Conservation (phyloP, 2,888 invertebrate genomes). For the Drosophila incognita region DNA sequence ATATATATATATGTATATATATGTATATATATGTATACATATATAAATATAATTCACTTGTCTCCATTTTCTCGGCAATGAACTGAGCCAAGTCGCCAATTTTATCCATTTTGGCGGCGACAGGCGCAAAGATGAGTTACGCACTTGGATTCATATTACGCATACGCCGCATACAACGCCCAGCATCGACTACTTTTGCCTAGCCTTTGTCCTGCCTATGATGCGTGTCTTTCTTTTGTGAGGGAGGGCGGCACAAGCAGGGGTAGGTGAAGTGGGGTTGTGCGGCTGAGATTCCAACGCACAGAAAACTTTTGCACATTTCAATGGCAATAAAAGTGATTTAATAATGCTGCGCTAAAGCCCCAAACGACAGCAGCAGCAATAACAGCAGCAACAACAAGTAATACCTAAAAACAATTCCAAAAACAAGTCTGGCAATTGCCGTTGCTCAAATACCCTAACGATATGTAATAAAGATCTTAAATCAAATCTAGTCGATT, state of each 20-base stretch:
- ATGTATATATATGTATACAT: too few species aligned
- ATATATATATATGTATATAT: too few species aligned
- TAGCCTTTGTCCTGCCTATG: constrained; percentile 14
- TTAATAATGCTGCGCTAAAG: constrained; percentile 68
- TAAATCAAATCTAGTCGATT: background rate
- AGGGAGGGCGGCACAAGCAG: background rate
- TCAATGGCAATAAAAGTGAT: constrained; percentile 80
- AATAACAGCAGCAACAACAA: constrained; percentile 28
- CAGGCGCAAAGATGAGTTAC: constrained; percentile 60
- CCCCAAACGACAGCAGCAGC: constrained; percentile 52
- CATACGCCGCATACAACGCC: constrained; percentile 49
- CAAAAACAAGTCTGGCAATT: background rate
- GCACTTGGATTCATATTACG: constrained; percentile 63
- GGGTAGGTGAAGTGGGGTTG: background rate
- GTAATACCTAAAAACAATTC: constrained; percentile 4
- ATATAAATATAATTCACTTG: constrained; percentile 55
- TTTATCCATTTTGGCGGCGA: constrained; percentile 18
- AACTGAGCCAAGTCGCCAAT: constrained; percentile 36
- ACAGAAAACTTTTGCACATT: constrained; percentile 70
- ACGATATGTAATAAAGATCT: background rate
- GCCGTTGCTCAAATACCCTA: constrained; percentile 11
- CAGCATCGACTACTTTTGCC: background rate
- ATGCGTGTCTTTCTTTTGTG: background rate
- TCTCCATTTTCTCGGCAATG: constrained; percentile 28
- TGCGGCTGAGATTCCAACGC: constrained; percentile 1